Percentiles rank a stretch among this genome's conserved stretches.
Evolutionary conservation across 2,888 invertebrate species (phyloP).

Genomic region (Schrankia costaestrigalis): DNA sequence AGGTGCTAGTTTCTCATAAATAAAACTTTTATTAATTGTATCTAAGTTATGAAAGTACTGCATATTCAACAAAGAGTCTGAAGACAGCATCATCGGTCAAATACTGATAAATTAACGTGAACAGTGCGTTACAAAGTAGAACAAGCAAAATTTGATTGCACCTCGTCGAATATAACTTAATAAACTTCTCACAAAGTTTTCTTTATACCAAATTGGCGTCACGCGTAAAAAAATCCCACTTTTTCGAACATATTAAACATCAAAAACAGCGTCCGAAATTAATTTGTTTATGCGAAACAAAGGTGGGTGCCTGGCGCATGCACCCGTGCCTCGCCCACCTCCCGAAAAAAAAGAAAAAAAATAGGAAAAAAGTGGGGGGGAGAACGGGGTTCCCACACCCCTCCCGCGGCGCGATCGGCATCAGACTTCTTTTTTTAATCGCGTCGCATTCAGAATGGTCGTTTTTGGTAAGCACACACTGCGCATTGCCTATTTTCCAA

Average conservation of each 20-base stretch:
- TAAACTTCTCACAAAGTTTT: constrained; percentile 22
- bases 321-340: constrained; percentile 75
- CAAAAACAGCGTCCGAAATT: constrained; percentile 79
- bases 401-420: constrained; percentile 78
- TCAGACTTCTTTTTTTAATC: constrained; percentile 80
- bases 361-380: constrained; percentile 63
- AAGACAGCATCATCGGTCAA: too few relatives aligned
- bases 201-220: constrained; percentile 32
- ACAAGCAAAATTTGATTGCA: constrained; percentile 6
- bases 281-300: constrained; percentile 81
- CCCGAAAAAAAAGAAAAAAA: constrained; percentile 73
- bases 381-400: constrained; percentile 51
- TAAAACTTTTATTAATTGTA: too few relatives aligned
- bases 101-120: too few relatives aligned
- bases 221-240: constrained; percentile 44
- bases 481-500: constrained; percentile 81
- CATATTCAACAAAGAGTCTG: too few relatives aligned
- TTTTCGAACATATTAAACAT: constrained; percentile 76
- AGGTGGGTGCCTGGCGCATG: constrained; percentile 78
- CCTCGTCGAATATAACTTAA: constrained; percentile 8
- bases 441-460: constrained; percentile 77
- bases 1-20: too few relatives aligned
- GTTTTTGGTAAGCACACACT: constrained; percentile 81
- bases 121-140: too few relatives aligned
- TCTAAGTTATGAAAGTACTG: too few relatives aligned